Conservation (phyloP, 2,113 vertebrate species). For the Aspiorhynchus laticeps region DNA sequence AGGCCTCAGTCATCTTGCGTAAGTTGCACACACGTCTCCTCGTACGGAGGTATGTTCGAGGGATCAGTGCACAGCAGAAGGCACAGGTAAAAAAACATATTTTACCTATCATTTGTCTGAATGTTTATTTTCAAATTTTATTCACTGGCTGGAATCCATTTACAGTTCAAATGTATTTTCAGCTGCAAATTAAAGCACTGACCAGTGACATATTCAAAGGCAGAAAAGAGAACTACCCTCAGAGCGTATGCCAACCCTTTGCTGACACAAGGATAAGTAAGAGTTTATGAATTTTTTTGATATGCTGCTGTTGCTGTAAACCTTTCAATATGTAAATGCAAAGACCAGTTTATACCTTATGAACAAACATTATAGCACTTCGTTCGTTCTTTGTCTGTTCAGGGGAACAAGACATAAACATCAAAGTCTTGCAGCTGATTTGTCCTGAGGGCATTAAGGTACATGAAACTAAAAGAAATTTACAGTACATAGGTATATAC, state of each 20-base stretch:
- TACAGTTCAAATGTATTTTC: constrained; percentile 25
- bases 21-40: constrained; percentile 81
- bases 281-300: not conserved
- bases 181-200: constrained; percentile 86
- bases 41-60: constrained; percentile 85
- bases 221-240: constrained; percentile 87
- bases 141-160: not conserved
- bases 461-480: not conserved
- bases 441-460: constrained; percentile 83
- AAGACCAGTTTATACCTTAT: not conserved
- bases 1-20: constrained; percentile 84
- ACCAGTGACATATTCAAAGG: constrained; percentile 86
- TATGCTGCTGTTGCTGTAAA: no score
- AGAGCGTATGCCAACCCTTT: constrained; percentile 82
- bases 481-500: no score
- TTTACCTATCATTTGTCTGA: not conserved
- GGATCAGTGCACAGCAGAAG: constrained; percentile 79
- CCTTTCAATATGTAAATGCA: not conserved
- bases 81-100: constrained; percentile 76
- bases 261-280: constrained; percentile 82
- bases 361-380: not conserved
- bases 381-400: not conserved
- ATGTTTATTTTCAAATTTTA: not conserved
- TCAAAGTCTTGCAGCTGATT: constrained; percentile 82
- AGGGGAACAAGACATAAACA: constrained; percentile 80